Base-by-base conservation (phyloP, 2,113 vertebrate species). In the Synchiropus splendidus region DNA sequence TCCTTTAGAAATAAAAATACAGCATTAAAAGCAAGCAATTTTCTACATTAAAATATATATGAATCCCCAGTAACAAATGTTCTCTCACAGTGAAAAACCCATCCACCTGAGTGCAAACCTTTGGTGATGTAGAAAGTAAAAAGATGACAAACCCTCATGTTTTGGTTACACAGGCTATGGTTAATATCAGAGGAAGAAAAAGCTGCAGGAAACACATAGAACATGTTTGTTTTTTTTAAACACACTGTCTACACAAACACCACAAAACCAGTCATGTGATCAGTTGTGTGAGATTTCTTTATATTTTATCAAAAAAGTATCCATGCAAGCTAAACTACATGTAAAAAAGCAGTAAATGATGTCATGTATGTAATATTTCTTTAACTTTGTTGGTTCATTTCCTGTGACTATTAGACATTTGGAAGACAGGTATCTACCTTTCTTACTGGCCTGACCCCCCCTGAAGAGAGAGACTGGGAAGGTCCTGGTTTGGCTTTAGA, bases 391-490 rank as follows among this genome's bases (percentile, higher is more conserved):
- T n/a, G n/a, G n/a, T n/a, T n/a, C n/a, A n/a, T n/a, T n/a, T n/a
- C n/a, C n/a, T n/a, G n/a, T n/a, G n/a, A n/a, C n/a, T n/a, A n/a
- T n/a, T n/a, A n/a, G n/a, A n/a, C n/a, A n/a, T n/a, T n/a, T n/a
- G n/a, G n/a, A n/a, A n/a, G n/a, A n/a, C n/a, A n/a, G n/a, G n/a
- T n/a, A 39, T 83, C 83, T 66, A 95, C 92, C 72, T 90, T 86
- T 72, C 85, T 88, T 69, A 90, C 86, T 54, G 92, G 87, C 74
- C 88, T 89, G 57, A 89, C 89, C 47, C 73, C 85, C 8, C 77
- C 81, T 34, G 81, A 14, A 16, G 82, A 10, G 3, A 61, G 50
- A n/a, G 79, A 67, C 51, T 87, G 86, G 0, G 81, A 81, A 1
- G 79, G 57, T 14, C 75, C 85, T 4, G 75, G 56, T 63, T 83